phyloP scores from a whole-genome alignment of 2,797 vertebrate species.

The Sternotherus odoratus region DNA sequence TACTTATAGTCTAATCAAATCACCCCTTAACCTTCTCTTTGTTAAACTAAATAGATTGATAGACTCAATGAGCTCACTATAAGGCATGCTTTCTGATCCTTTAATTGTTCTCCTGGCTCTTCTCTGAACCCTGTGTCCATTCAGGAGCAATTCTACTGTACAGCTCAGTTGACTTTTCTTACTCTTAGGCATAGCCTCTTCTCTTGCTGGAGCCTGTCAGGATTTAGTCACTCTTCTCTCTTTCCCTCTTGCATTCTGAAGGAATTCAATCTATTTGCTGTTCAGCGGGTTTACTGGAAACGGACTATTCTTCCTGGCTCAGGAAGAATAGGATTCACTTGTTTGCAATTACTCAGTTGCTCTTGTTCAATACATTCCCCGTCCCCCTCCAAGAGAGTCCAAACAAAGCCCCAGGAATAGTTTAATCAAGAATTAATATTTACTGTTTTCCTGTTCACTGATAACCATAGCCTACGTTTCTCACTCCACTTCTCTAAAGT shows the following conservation, averaged over 20 bases:
- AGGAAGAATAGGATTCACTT: constrained; percentile 6
- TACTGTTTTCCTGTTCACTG: background rate
- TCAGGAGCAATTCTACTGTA: background rate
- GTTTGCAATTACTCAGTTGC: background rate
- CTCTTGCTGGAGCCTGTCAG: background rate
- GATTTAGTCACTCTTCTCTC: background rate
- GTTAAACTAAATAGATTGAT: too few species aligned
- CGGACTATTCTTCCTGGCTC: background rate
- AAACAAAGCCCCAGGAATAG: background rate
- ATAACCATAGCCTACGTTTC: background rate
- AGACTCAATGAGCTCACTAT: too few species aligned
- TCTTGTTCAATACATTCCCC: background rate
- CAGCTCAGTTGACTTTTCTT: background rate
- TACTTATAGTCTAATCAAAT: too few species aligned
- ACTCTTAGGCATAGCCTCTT: background rate
- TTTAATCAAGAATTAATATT: background rate
- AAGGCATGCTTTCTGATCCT: too few species aligned
- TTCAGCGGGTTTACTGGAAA: background rate
- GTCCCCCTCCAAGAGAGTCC: background rate
- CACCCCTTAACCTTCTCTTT: too few species aligned
- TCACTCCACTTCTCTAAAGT: background rate
- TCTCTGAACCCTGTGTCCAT: background rate
- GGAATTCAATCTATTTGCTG: background rate
- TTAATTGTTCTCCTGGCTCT: too few species aligned
- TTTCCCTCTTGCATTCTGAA: background rate